These are phyloP conservation scores for Proisotoma minuta DNA, from an alignment of 2,888 invertebrate species.

Conservation along the genomic window DNA sequence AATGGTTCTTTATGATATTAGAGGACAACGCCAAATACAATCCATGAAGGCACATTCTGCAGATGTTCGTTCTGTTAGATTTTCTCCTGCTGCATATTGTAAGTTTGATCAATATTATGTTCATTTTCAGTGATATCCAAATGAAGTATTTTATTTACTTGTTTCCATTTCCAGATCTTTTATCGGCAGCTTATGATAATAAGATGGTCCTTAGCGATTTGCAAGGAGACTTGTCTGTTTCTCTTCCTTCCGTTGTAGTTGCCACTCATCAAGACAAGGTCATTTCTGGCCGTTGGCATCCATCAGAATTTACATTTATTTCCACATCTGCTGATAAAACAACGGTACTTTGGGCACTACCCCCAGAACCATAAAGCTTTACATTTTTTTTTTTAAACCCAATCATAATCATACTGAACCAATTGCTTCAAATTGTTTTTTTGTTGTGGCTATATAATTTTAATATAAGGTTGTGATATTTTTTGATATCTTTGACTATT, in stretches of 20 bases:
- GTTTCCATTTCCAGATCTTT: constrained; percentile 78
- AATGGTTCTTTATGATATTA: constrained; percentile 88
- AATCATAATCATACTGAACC: too few species aligned
- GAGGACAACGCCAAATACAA: constrained; percentile 87
- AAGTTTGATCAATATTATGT: not conserved
- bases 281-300: constrained; percentile 97
- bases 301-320: constrained; percentile 92
- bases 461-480: too few species aligned
- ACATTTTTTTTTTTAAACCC: not conserved
- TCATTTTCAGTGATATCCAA: not conserved
- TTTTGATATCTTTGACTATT: too few species aligned
- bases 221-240: constrained; percentile 90
- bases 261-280: constrained; percentile 97
- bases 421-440: too few species aligned
- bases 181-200: constrained; percentile 94
- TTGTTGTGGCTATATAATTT: too few species aligned
- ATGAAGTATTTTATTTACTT: not conserved
- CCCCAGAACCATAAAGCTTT: constrained; percentile 56
- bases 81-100: constrained; percentile 79
- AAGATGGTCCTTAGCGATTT: constrained; percentile 88
- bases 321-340: constrained; percentile 98
- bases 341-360: constrained; percentile 92
- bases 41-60: constrained; percentile 89
- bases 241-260: constrained; percentile 90
- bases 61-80: constrained; percentile 90